A percentile compares a stretch with the other conserved stretches of the same genome.
phyloP scores from a whole-genome alignment of 1,140 invertebrate genomes.

The Helicoverpa zea region DNA sequence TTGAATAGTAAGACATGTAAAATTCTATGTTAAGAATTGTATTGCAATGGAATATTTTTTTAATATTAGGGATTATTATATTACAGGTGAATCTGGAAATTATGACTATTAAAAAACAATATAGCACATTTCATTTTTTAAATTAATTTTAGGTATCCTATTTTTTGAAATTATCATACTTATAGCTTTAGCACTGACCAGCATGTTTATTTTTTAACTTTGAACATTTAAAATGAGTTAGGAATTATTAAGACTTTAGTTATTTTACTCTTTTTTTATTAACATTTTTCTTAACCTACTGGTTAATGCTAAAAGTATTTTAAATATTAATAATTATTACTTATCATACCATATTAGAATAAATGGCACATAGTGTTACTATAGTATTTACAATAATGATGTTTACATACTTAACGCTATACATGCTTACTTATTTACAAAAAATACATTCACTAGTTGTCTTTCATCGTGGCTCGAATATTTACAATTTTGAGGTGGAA shows the following conservation, averaged over 20 bases:
- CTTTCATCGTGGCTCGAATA: slow-evolving; percentile 46
- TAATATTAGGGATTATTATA: background rate
- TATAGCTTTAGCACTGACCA: background rate
- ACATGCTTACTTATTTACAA: slow-evolving; percentile 42
- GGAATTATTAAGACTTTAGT: background rate
- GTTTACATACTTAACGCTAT: slow-evolving; percentile 23
- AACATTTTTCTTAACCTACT: background rate
- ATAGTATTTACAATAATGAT: slow-evolving; percentile 26
- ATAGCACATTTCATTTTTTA: slow-evolving; percentile 9
- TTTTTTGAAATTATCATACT: background rate
- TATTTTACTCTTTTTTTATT: background rate
- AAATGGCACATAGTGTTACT: slow-evolving; percentile 33
- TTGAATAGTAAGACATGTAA: background rate
- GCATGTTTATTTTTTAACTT: background rate
- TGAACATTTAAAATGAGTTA: background rate
- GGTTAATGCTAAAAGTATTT: slow-evolving; percentile 19
- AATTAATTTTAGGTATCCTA: slow-evolving; percentile 3
- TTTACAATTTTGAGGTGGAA: slow-evolving; percentile 24
- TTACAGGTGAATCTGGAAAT: slow-evolving; percentile 10
- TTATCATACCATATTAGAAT: background rate
- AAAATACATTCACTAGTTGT: slow-evolving; percentile 50
- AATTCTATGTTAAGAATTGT: background rate
- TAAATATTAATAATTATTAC: slow-evolving; percentile 11
- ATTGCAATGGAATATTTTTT: slow-evolving; percentile 11
- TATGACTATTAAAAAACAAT: slow-evolving; percentile 9